These are phyloP conservation scores for Hystrix cristata DNA, from an alignment of 2,113 vertebrate genomes.

Conservation along the genomic window DNA sequence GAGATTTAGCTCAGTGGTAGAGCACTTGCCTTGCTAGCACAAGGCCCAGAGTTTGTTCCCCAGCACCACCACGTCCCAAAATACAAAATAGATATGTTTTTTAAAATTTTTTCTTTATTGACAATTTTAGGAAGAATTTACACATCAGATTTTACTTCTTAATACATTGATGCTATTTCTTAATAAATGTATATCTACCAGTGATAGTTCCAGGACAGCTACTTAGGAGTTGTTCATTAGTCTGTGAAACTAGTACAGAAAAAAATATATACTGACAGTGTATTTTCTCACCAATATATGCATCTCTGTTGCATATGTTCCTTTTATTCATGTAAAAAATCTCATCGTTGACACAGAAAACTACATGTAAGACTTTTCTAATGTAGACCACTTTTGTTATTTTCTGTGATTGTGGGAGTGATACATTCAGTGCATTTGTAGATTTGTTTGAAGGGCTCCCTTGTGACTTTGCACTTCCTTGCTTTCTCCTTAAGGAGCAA, in stretches of 20 bases:
- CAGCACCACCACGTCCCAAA: too few species aligned
- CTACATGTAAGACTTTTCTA: not conserved
- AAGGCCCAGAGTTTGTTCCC: too few species aligned
- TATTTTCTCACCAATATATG: not conserved
- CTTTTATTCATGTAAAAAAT: not conserved
- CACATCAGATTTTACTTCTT: conserved; percentile 5
- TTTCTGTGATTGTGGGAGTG: not conserved
- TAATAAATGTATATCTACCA: not conserved
- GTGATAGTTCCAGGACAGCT: not conserved
- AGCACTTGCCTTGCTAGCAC: too few species aligned
- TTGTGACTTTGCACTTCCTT: not conserved
- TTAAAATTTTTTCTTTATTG: conserved; percentile 11
- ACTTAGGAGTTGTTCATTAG: not conserved
- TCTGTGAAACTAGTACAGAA: not conserved
- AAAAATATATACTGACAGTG: not conserved
- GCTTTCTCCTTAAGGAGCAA: not conserved
- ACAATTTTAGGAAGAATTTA: conserved; percentile 53
- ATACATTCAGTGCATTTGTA: not conserved
- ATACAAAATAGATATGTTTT: not conserved
- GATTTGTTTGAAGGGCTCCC: not conserved
- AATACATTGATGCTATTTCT: not conserved
- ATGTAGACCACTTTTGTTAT: not conserved
- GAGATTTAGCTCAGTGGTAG: too few species aligned
- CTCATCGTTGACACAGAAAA: not conserved
- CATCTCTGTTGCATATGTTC: not conserved